These are phyloP conservation scores for Cyclina sinensis DNA, from an alignment of 1,140 invertebrate species.

Conservation along the genomic window DNA sequence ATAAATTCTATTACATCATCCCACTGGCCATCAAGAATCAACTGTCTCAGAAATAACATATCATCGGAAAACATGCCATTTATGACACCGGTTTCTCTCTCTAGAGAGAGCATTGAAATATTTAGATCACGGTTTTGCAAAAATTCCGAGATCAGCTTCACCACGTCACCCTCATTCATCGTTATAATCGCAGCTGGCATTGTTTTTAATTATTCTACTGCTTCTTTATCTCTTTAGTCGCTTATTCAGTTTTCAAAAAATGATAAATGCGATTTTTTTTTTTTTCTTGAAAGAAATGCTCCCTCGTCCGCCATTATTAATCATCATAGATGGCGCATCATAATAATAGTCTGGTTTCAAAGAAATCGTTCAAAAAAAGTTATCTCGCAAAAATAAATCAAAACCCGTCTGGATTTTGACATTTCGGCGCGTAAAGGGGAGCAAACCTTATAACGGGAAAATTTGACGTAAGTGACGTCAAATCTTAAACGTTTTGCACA, in stretches of 20 bases:
- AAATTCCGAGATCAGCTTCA: constrained; percentile 96
- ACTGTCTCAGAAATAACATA: constrained; percentile 95
- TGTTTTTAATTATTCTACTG: constrained; percentile 36
- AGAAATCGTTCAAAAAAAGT: neutral
- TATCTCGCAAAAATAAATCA: neutral
- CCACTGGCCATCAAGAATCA: constrained; percentile 99
- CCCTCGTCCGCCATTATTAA: constrained; percentile 54
- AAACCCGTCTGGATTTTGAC: constrained; percentile 31
- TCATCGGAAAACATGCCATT: constrained; percentile 97
- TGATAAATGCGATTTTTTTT: too few relatives aligned
- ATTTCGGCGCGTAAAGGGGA: constrained; percentile 58
- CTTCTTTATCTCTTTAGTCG: neutral
- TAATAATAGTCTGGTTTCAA: neutral
- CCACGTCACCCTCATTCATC: constrained; percentile 94
- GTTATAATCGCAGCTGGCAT: constrained; percentile 83
- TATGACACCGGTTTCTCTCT: constrained; percentile 97
- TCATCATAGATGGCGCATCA: constrained; percentile 49
- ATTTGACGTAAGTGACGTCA: constrained; percentile 39
- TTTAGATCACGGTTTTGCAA: constrained; percentile 94
- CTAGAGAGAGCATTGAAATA: constrained; percentile 94
- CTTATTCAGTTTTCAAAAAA: too few relatives aligned
- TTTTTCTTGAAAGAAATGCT: neutral
- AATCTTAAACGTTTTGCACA: constrained; percentile 5
- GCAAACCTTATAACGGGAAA: neutral
- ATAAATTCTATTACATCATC: constrained; percentile 99